Evolutionary conservation across 1,140 invertebrate genomes (phyloP), one percentile per base, ranked within the genome.

Genomic region (Dendrolimus punctatus): DNA sequence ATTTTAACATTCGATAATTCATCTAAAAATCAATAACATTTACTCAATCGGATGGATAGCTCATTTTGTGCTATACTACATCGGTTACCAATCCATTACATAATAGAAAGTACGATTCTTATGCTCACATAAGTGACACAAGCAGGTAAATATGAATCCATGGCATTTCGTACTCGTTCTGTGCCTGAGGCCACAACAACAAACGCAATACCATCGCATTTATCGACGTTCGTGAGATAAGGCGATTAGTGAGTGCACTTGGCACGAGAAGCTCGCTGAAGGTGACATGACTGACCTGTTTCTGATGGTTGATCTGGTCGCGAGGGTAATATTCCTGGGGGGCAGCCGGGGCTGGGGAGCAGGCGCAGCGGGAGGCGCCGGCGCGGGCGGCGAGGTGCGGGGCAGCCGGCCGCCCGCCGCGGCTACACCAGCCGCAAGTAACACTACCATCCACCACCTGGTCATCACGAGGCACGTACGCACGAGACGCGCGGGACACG

Each of bases 251-350:
- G 42, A 23, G 23, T 23, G 23, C 23, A 23, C 23, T 43, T 43
- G 42, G 42, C 8, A 43, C 42, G 8, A 23, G 23, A 23, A 23
- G 23, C 23, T 23, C 23, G 23, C 23, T 23, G 23, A 23, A 23
- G 23, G 46, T 7, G 23, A 36, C 47, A 46, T 8, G 6, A 73
- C 73, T 78, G 57, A 82, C 80, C 80, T 85, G 69, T 85, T 84
- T 60, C 78, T 65, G 46, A 84, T 77, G 39, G 80, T 77, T 48
- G 76, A 68, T 9, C 80, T 62, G 50, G 74, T 68, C 6, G 80
- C 75, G 39, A 84, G 78, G 58, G 80, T 84, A 53, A 81, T 72
- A 58, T 84, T 84, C 72, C 80, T 75, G 43, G 73, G 76, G 43
- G 76, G 72, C 23, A 81, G 61, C 8, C 73, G 66, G 38, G 76